Evolutionary conservation across 1,140 invertebrate species (phyloP), one percentile per base, ranked within the genome.

Genomic region (Neomicropteryx cornuta): DNA sequence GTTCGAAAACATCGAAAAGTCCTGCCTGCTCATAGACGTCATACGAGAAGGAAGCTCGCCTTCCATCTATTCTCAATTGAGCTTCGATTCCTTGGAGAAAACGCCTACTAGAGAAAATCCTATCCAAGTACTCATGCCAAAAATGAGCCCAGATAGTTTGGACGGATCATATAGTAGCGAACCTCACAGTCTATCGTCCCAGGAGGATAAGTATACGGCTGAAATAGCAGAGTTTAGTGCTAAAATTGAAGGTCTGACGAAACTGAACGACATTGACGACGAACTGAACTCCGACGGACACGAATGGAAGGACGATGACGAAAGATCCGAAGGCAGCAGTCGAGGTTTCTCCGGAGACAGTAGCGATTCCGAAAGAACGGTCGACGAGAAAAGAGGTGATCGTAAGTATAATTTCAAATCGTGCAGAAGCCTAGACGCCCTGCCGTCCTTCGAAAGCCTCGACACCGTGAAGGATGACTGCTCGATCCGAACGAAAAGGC

Each of bases 1-100:
- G 55, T 88, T 88, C 54, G 84, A 87, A 56, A 83, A 75, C 0
- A 60, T 87, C 33, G 81, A 84, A 49, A 71, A 77, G 42, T 79
- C 78, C 23, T 83, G 77, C 49, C 71, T 71, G 40, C 63, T 62
- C n/a, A 48, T 56, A 13, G 52, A 49, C 11, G n/a, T n/a, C n/a
- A n/a, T n/a, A n/a, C n/a, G n/a, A n/a, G 55, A 47, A n/a, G 53
- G 42, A 22, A 53, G 52, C 37, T 71, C 73, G 5, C 71, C 71
- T 1, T 54, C 58, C 27, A 45, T 58, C 4, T 52, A 55, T 31
- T 70, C 68, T 20, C 60, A 65, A 30, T 70, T 71, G 44, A 72
- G 71, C 36, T 70, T 69, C 45, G 72, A 76, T 45, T 74, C 72
- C 0, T 52, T 75, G 24, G 72, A 75, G 31, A 56, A 64, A 33